Evolutionary conservation across 2,888 invertebrate species (phyloP), one percentile per base, ranked within the genome.

Genomic region (Nomada fabriciana): DNA sequence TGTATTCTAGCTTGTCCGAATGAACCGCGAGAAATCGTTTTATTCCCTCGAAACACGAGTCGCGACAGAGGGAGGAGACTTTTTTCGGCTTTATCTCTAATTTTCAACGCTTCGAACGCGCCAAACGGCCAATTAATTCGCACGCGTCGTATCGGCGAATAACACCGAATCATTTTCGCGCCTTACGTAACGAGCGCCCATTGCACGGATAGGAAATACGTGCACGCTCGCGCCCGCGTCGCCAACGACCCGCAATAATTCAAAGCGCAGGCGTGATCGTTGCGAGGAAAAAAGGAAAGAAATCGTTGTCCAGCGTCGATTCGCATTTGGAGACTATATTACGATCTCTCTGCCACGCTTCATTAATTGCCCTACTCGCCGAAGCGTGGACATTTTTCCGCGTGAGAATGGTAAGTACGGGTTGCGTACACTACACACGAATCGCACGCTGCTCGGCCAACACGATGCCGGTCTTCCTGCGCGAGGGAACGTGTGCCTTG

Each of bases 341-440:
- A 59, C 71, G 59, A 81, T 77, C 70, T 77, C 57, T 43, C 25
- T 57, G 57, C 50, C 65, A 72, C 82, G 76, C 64, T 76, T 74
- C 73, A 73, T 81, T 83, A 76, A 76, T 83, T 77, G 64, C 63
- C 65, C 53, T n/a, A 70, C 71, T 72, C 68, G 71, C 59, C 63
- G 77, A 53, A 77, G 77, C 81, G 74, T 81, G 74, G 68, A 75
- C 68, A 71, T 70, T 76, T 71, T 72, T 76, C 74, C 20, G 20
- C 53, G 67, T 55, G 76, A 57, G 63, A 73, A 80, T 67, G 72
- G 52, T 42, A 23, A 52, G n/a, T 73, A 15, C 79, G 68, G 59
- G 47, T 73, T 65, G 50, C 63, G 47, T 60, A 4, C 29, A 20
- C 23, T 36, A 7, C 36, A 7, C 7, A 53, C 74, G 50, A 55